Evolutionary conservation across 1,140 invertebrate species (phyloP), one percentile per base, ranked within the genome.

Genomic region (Drosophila sulfurigaster): DNA sequence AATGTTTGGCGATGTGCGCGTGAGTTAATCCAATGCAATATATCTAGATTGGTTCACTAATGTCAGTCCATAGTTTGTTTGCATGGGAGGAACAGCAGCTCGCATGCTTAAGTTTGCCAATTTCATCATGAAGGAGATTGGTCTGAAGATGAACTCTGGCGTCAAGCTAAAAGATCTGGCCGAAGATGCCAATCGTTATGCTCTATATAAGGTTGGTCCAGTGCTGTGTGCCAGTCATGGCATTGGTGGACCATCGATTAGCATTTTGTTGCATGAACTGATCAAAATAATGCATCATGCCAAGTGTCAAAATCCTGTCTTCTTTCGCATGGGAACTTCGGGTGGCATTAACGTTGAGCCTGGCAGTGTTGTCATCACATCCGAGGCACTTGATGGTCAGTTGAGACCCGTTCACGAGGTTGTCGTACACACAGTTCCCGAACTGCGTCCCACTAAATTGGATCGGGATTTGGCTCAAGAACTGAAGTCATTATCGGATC

Each of bases 201-300:
- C 78, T 7, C 7, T 88, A 32, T 88, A 54, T 30, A 88, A 88
- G 32, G 85, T 76, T 28, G 90, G 86, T 3, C 87, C 86, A 2
- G 79, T 92, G 6, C 57, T 91, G 28, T 81, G 78, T 5, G 92
- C 91, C n/a, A 92, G 96, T 94, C 96, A 97, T 92, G 96, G 96
- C 45, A 97, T 97, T 93, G 96, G 96, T 8, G 94, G 95, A n/a
- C 95, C 96, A 5, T 97, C 96, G 0, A 92, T 96, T 2, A 95
- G 95, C 16, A 96, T 97, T 60, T 92, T 97, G 10, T 92, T 97
- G 7, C 95, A 97, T 81, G 97, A 97, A 92, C 92, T 97, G 1
- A 94, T 97, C 79, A 97, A 98, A 91, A 88, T 97, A 1, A 94
- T 97, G 93, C 94, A 96, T 82, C 94, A 97, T 82, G 96, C 96